Percentiles rank a stretch among this genome's conserved stretches.
phyloP scores from a whole-genome alignment of 2,888 invertebrate species.

The Macaria notata region DNA sequence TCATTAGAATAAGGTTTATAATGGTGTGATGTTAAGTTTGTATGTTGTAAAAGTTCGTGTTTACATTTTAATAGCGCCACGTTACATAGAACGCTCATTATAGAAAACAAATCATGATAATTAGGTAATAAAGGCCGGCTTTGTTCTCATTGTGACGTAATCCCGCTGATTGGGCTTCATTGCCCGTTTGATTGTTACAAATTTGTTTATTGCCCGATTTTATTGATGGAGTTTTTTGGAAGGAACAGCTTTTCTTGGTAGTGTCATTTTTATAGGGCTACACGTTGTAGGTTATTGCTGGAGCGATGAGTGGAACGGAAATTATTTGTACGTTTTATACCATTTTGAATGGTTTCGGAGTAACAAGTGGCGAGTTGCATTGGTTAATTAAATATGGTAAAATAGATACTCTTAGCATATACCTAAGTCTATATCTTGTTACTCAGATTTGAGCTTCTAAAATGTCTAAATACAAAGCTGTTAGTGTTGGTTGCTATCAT shows the following conservation, averaged over 20 bases:
- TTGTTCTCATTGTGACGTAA: slow-evolving; percentile 68
- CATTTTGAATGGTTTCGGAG: too few species aligned
- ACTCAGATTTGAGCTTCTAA: too few species aligned
- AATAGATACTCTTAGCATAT: too few species aligned
- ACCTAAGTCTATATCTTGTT: too few species aligned
- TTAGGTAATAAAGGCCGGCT: slow-evolving; percentile 71
- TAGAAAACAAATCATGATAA: slow-evolving; percentile 78
- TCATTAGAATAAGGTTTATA: slow-evolving; percentile 27
- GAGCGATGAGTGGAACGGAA: too few species aligned
- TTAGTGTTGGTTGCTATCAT: too few species aligned
- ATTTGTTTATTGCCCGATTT: slow-evolving; percentile 65
- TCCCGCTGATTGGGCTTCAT: slow-evolving; percentile 69
- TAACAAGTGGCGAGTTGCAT: too few species aligned
- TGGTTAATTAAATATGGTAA: too few species aligned
- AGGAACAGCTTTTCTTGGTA: slow-evolving; percentile 22
- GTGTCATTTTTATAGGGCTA: slow-evolving; percentile 10
- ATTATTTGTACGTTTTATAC: too few species aligned
- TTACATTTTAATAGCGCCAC: slow-evolving; percentile 51
- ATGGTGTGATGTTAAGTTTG: slow-evolving; percentile 17
- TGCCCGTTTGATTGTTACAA: slow-evolving; percentile 70
- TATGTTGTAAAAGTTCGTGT: slow-evolving; percentile 16
- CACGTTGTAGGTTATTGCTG: too few species aligned
- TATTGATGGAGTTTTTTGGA: slow-evolving; percentile 24
- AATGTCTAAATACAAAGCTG: too few species aligned
- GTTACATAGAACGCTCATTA: slow-evolving; percentile 66